Conservation (phyloP, 2,797 vertebrate genomes). For the Sebastes alutus region DNA sequence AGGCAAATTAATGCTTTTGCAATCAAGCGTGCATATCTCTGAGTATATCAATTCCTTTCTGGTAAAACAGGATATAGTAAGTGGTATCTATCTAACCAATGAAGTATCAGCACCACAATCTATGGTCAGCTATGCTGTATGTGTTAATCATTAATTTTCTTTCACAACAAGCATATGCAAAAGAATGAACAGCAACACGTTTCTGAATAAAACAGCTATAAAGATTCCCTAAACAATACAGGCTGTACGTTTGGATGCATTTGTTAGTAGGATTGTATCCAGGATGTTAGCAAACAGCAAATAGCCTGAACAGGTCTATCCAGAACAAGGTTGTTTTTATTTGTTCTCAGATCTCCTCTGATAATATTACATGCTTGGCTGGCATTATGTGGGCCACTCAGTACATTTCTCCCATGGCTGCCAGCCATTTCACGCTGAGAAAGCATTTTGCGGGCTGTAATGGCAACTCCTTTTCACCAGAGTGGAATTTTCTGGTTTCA, state of each 20-base stretch:
- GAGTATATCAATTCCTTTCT: neutral
- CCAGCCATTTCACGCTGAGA: conserved; percentile 48
- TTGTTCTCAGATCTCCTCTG: conserved; percentile 38
- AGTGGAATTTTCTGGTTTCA: conserved; percentile 43
- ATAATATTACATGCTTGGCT: conserved; percentile 49
- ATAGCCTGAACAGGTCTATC: neutral
- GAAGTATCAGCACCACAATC: neutral
- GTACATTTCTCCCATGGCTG: conserved; percentile 25
- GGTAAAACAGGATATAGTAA: neutral
- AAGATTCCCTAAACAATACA: neutral
- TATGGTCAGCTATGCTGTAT: neutral
- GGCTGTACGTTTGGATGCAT: neutral
- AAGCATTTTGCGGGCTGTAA: conserved; percentile 39
- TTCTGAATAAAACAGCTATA: neutral
- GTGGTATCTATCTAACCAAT: neutral
- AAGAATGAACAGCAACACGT: neutral
- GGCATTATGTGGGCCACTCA: conserved; percentile 32
- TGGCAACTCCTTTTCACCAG: conserved; percentile 17
- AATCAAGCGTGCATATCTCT: neutral
- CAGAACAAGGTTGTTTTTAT: conserved; percentile 37
- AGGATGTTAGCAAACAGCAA: neutral
- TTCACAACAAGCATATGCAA: neutral
- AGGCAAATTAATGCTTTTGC: neutral
- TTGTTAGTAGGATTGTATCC: neutral
- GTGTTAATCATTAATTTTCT: conserved; percentile 33